Conservation (phyloP, 2,888 invertebrate genomes). For the Eudemis profundana region DNA sequence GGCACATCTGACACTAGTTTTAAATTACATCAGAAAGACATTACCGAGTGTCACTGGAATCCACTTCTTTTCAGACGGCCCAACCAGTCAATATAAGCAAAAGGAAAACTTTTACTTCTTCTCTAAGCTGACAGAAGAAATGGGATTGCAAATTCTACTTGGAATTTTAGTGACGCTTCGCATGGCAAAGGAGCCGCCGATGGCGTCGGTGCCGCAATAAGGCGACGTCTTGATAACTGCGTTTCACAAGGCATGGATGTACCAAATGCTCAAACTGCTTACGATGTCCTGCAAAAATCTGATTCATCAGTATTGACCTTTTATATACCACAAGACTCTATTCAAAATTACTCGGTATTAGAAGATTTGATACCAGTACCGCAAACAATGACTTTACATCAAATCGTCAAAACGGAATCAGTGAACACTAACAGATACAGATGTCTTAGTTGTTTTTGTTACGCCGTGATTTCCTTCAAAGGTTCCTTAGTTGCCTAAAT, state of each 20-base stretch:
- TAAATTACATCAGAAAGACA: constrained; percentile 1
- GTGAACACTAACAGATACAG: constrained; percentile 6
- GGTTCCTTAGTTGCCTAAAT: constrained; percentile 1
- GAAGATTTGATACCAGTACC: constrained; percentile 31
- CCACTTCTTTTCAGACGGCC: constrained; percentile 14
- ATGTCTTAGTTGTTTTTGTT: constrained; percentile 14
- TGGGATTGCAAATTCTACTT: constrained; percentile 6
- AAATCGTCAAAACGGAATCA: constrained; percentile 9
- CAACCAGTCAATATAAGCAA: constrained; percentile 37
- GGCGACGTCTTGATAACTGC: constrained; percentile 1
- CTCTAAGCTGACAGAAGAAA: not conserved
- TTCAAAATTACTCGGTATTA: constrained; percentile 27
- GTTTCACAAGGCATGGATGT: constrained; percentile 4
- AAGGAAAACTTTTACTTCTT: constrained; percentile 10
- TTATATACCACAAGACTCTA: constrained; percentile 23
- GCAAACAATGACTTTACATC: constrained; percentile 28
- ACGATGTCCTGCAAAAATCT: constrained; percentile 20
- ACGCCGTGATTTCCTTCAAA: not conserved
- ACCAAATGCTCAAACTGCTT: constrained; percentile 46
- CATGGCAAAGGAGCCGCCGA: constrained; percentile 12
- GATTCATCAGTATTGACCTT: constrained; percentile 21
- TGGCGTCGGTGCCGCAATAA: constrained; percentile 4
- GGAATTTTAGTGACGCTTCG: constrained; percentile 6
- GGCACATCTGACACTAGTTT: constrained; percentile 2
- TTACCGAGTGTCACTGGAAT: not conserved